A percentile compares a stretch with the other conserved stretches of the same genome.
Evolutionary conservation across 2,797 vertebrate species (phyloP).

Genomic region (Phataginus tricuspis): DNA sequence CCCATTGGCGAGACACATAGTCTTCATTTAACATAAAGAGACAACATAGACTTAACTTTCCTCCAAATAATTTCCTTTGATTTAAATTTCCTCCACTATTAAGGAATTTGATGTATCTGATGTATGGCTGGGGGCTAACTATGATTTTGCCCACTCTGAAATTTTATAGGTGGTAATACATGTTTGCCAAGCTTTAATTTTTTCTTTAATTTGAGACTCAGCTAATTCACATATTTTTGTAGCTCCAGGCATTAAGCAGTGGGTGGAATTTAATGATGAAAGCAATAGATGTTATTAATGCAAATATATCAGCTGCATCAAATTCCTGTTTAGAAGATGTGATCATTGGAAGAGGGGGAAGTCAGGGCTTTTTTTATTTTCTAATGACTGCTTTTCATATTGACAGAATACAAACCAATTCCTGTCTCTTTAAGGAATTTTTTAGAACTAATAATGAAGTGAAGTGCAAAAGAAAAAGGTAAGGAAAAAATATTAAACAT

Average conservation of each 20-base stretch:
- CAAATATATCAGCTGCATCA: conserved; percentile 44
- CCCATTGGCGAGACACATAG: no score
- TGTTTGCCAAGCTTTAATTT: conserved; percentile 64
- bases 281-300: conserved; percentile 59
- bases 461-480: neutral
- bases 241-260: conserved; percentile 51
- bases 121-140: neutral
- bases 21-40: conserved; percentile 39
- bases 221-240: conserved; percentile 50
- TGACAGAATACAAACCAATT: neutral
- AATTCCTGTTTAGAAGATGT: conserved; percentile 17
- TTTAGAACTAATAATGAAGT: neutral
- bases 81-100: conserved; percentile 17
- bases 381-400: neutral
- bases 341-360: neutral
- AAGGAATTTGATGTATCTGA: neutral
- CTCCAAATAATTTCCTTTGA: neutral
- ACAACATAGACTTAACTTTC: neutral
- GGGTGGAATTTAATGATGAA: conserved; percentile 63
- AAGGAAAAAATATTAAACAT: neutral
- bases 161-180: conserved; percentile 17
- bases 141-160: neutral
- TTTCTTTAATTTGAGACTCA: conserved; percentile 55
- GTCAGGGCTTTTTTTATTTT: neutral
- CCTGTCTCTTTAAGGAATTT: neutral